Evolutionary conservation across 2,797 vertebrate genomes (phyloP), one percentile per base, ranked within the genome.

Genomic region (Harpagifer antarcticus): DNA sequence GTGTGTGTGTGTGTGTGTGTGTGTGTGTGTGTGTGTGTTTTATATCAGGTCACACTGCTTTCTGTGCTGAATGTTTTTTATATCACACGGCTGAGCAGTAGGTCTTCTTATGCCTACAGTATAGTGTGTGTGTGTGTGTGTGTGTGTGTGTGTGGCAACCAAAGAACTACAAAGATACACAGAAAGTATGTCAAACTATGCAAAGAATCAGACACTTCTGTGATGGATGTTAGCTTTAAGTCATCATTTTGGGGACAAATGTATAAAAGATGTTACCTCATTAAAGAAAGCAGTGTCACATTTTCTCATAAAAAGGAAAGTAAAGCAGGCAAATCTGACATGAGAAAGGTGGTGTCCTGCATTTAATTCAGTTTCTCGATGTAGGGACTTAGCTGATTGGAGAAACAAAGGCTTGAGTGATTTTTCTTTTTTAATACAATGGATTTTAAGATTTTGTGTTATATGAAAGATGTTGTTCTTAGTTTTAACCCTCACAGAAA

Each of bases 51-150:
- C 73, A 68, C 23, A 62, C 13, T 52, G 62, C 66, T 80, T 85
- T 69, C 79, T 79, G 62, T 63, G 37, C 72, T 86, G 77, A 89
- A 82, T 82, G 84, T 72, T 80, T 84, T 88, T 56, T n/a, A 64
- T 77, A 78, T 85, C 67, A 42, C 33, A 72, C 68, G n/a, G 40
- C 52, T 45, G 69, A 19, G 44, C 13, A 14, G 12, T 43, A 85
- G 74, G 61, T 77, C 0, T 27, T 27, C 27, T 27, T 27, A 27
- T 27, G 27, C n/a, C n/a, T n/a, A n/a, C n/a, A n/a, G n/a, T n/a
- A n/a, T n/a, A n/a, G n/a, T n/a, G n/a, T n/a, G n/a, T 27, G 27
- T 4, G 27, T 27, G 27, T 27, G 27, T 27, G 3, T 27, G 27
- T 27, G 27, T 27, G 27, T 27, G 4, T 27, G 4, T 27, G 27